Conservation (phyloP, 1,140 invertebrate genomes). For the Pseudomyrmex pallidus region DNA sequence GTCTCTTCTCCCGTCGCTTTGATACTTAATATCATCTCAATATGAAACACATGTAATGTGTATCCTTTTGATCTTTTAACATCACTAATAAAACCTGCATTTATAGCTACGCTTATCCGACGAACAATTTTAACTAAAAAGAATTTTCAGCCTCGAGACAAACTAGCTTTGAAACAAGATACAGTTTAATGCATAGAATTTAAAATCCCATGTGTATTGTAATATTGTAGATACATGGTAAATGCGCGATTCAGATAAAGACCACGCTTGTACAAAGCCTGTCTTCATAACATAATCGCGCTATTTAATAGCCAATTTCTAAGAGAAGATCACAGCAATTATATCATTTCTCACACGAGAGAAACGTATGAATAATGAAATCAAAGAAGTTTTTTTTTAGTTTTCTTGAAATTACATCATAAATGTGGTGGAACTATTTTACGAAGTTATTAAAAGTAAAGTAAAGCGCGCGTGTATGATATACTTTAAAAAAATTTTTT, state of each 20-base stretch:
- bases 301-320: neutral
- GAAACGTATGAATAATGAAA: neutral
- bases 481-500: neutral
- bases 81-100: slow-evolving; percentile 3
- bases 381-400: neutral
- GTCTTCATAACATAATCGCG: neutral
- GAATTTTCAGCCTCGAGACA: neutral
- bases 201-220: neutral
- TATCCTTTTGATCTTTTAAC: slow-evolving; percentile 9
- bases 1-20: neutral
- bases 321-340: neutral
- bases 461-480: neutral
- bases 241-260: neutral
- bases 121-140: neutral
- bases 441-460: neutral
- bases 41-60: slow-evolving; percentile 1
- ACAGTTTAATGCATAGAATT: neutral
- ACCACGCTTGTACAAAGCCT: neutral
- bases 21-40: neutral
- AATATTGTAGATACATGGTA: neutral
- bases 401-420: neutral
- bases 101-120: neutral
- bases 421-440: neutral
- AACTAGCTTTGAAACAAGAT: neutral
- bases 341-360: neutral